Evolutionary conservation across 1,140 invertebrate genomes (phyloP), one percentile per base, ranked within the genome.

Genomic region (Rhizoglyphus robini): DNA sequence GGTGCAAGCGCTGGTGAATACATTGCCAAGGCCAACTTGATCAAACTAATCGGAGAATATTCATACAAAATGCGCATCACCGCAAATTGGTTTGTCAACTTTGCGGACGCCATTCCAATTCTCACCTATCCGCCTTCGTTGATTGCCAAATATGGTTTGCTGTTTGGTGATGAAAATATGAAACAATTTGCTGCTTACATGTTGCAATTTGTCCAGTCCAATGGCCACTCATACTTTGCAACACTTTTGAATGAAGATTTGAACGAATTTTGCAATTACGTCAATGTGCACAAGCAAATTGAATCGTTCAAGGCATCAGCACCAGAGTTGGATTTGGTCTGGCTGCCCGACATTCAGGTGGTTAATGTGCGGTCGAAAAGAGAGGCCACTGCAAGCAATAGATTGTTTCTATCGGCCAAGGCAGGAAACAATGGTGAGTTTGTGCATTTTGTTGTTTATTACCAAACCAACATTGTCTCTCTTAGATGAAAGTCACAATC

Each of bases 121-220:
- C 41, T 62, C 60, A 65, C 62, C 11, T 48, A 41, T 62, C 8
- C 11, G 11, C 60, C 60, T 57, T 47, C 60, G 30, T n/a, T 62
- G 11, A 23, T 62, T 65, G 11, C n/a, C 60, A 57, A n/a, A 23
- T 62, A 62, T 63, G 60, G 60, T 46, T 46, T 46, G 41, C 23
- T 46, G 23, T 46, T 15, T 46, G 15, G 15, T 15, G 41, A 64
- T 30, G 4, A 65, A 5, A 27, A 11, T 36, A 64, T 64, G 62
- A 64, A 64, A 36, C 61, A 64, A 25, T 64, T 29, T 25, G 5
- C 62, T 20, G 60, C 62, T 8, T 64, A 64, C 32, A 25, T 64
- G 60, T n/a, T n/a, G n/a, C 18, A 31, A 60, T n/a, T 5, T 48
- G 29, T 20, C n/a, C 4, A 60, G 20, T 30, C 13, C 11, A 11